These are phyloP conservation scores for Diloba caeruleocephala DNA, from an alignment of 2,888 invertebrate species.

Conservation along the genomic window DNA sequence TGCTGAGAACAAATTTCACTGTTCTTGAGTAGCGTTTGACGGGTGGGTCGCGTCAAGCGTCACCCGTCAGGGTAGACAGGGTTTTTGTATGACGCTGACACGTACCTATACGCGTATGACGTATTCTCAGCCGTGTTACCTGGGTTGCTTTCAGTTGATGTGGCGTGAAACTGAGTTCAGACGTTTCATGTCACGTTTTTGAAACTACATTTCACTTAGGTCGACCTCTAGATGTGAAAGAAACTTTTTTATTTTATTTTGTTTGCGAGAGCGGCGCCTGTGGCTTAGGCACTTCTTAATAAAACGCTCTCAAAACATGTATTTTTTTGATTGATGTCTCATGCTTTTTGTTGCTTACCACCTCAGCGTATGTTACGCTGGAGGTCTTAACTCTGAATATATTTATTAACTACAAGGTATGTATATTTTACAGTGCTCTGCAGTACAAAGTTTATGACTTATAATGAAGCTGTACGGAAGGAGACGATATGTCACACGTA, in stretches of 20 bases:
- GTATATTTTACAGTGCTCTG: too few species aligned
- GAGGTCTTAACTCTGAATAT: too few species aligned
- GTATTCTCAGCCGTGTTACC: slow-evolving; percentile 36
- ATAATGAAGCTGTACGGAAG: too few species aligned
- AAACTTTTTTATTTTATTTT: background rate
- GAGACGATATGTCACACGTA: too few species aligned
- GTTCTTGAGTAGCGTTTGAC: slow-evolving; percentile 78
- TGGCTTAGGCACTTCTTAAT: too few species aligned
- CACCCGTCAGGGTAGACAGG: slow-evolving; percentile 36
- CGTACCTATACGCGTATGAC: slow-evolving; percentile 29
- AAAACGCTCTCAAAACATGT: too few species aligned
- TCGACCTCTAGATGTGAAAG: background rate
- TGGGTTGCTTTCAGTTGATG: slow-evolving; percentile 24
- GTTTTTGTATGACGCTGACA: slow-evolving; percentile 39
- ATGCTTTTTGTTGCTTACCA: too few species aligned
- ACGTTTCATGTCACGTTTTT: slow-evolving; percentile 11
- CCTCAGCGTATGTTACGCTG: too few species aligned
- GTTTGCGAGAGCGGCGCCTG: slow-evolving; percentile 7
- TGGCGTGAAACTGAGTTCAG: slow-evolving; percentile 39
- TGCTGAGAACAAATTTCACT: slow-evolving; percentile 84
- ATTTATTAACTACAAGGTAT: too few species aligned
- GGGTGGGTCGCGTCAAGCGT: slow-evolving; percentile 52
- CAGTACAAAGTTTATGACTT: too few species aligned
- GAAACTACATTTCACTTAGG: slow-evolving; percentile 16
- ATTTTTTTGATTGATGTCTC: too few species aligned